Evolutionary conservation across 1,140 invertebrate genomes (phyloP).

Genomic region (Pteromalus puparum): DNA sequence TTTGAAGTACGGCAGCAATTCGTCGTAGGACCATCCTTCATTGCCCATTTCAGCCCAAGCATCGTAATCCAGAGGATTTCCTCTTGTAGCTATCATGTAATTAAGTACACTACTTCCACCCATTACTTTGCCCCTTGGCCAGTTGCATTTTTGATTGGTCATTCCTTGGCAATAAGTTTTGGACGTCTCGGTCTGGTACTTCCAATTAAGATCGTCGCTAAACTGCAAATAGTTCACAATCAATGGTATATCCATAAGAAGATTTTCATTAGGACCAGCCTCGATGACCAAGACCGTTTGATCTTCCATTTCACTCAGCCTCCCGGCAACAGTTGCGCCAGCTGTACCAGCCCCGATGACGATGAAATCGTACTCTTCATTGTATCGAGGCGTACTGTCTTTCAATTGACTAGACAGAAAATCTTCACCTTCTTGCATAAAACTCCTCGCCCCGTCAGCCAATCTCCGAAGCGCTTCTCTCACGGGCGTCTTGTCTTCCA

Average conservation of each 20-base stretch:
- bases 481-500: neutral
- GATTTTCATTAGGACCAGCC: slow-evolving; percentile 85
- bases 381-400: slow-evolving; percentile 66
- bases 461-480: slow-evolving; percentile 24
- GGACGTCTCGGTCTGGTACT: slow-evolving; percentile 77
- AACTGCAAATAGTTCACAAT: slow-evolving; percentile 80
- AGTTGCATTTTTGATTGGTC: slow-evolving; percentile 76
- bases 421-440: slow-evolving; percentile 57
- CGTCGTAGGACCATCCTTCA: slow-evolving; percentile 76
- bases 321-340: slow-evolving; percentile 80
- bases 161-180: slow-evolving; percentile 75
- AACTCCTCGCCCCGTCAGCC: slow-evolving; percentile 59
- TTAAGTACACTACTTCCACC: slow-evolving; percentile 89
- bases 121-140: slow-evolving; percentile 83
- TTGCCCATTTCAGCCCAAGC: slow-evolving; percentile 79
- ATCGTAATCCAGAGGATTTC: slow-evolving; percentile 82
- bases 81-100: slow-evolving; percentile 87
- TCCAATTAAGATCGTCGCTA: slow-evolving; percentile 78
- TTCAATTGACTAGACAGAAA: slow-evolving; percentile 62
- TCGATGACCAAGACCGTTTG: slow-evolving; percentile 78
- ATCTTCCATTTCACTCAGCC: slow-evolving; percentile 66
- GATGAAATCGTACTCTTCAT: slow-evolving; percentile 75
- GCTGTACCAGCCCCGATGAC: slow-evolving; percentile 78
- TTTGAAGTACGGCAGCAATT: slow-evolving; percentile 77
- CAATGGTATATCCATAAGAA: slow-evolving; percentile 84